Base-by-base conservation (phyloP, 2,888 invertebrate genomes). In the Zelleria hepariella region DNA sequence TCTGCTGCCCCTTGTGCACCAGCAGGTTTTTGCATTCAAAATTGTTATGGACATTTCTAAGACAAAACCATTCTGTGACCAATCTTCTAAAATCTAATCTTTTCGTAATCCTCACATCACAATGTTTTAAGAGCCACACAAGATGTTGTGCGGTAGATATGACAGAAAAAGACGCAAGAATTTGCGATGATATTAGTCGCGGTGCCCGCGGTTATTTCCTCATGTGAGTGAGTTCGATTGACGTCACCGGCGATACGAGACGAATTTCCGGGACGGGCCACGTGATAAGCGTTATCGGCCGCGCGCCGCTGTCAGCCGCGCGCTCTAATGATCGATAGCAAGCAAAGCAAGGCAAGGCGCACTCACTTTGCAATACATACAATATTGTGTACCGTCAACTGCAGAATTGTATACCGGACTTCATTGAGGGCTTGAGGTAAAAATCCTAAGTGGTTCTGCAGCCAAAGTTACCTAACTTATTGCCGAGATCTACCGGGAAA, bases 251-350 rank as follows among this genome's bases (percentile, higher is more conserved):
- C 47, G 57, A 57, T 57, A 47, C 24, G 47, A n/a, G 24, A 26
- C 57, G 47, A 68, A 69, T 77, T 83, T 83, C 84, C 84, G 83
- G 82, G 79, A 75, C 80, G 77, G 76, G 70, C 69, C 71, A 69
- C 69, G 61, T 63, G 83, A 85, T 84, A 84, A 65, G 71, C 66
- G 68, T 78, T 85, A 85, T 85, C 85, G 75, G 64, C 10, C 15
- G n/a, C 32, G 32, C 32, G 15, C 32, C 32, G 52, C 23, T 23
- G 52, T 7, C 23, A 24, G 52, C 1, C 24, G 52, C 52, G 24
- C 32, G 10, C 32, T 10, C 32, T 42, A 42, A 15, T 42, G 32
- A 42, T 42, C 4, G 32, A 42, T 42, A 42, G 32, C 15, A 15
- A 10, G 32, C 32, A 15, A 42, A n/a, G n/a, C n/a, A n/a, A n/a